These are phyloP conservation scores for Piscicola geometra DNA, from an alignment of 2,888 invertebrate genomes.

Conservation along the genomic window DNA sequence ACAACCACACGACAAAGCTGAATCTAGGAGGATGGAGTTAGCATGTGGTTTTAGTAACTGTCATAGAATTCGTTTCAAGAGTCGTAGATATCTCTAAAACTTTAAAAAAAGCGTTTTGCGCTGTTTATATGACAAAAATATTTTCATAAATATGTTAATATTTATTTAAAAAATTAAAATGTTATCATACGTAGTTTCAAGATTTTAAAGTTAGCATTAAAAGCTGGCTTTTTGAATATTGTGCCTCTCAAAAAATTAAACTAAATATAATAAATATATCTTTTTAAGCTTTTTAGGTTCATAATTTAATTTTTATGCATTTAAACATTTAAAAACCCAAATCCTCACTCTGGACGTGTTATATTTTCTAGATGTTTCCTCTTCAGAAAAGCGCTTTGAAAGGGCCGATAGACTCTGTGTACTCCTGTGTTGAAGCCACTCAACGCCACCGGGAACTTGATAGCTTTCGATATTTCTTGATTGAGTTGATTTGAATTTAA, in stretches of 20 bases:
- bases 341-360: constrained; percentile 12
- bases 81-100: no score
- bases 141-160: not conserved
- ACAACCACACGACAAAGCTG: constrained; percentile 50
- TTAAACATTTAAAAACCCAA: constrained; percentile 1
- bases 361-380: not conserved
- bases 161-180: not conserved
- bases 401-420: constrained; percentile 29
- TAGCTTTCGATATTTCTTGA: constrained; percentile 10
- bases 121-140: no score
- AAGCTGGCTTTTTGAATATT: no score
- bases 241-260: no score
- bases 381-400: constrained; percentile 19
- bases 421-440: constrained; percentile 37
- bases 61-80: no score
- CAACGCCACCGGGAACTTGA: constrained; percentile 38
- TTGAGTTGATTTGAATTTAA: no score
- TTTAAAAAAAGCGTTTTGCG: no score
- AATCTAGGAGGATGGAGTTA: constrained; percentile 44
- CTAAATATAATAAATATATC: no score
- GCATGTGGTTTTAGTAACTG: not conserved
- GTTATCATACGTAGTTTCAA: not conserved
- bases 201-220: no score
- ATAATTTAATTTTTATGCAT: not conserved
- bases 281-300: no score